phyloP scores from a whole-genome alignment of 2,888 invertebrate genomes.

The Trypoxylon attenuatum region DNA sequence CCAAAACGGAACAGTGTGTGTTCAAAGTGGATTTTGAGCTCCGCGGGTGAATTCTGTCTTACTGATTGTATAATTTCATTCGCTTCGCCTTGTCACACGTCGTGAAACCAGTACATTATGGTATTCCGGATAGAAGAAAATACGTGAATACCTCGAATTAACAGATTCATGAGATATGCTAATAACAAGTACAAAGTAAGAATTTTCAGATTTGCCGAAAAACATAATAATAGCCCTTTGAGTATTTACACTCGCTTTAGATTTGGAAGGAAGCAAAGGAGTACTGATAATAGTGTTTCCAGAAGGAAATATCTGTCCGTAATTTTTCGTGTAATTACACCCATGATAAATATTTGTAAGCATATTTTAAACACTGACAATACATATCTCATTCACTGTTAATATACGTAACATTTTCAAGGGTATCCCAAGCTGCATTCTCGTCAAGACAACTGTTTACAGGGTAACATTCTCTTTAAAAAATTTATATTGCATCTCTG shows the following conservation, averaged over 20 bases:
- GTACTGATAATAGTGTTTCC: background rate
- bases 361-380: slow-evolving; percentile 16
- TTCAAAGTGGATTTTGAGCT: no score
- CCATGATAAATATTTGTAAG: slow-evolving; percentile 14
- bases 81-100: background rate
- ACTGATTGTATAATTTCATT: background rate
- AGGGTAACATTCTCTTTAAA: slow-evolving; percentile 26
- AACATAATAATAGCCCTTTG: no score
- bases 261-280: background rate
- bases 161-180: slow-evolving; percentile 35
- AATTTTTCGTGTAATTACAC: slow-evolving; percentile 20
- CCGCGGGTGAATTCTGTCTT: no score
- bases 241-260: background rate
- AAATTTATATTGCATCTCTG: slow-evolving; percentile 31
- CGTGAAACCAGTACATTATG: background rate
- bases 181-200: background rate
- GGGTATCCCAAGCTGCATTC: slow-evolving; percentile 35
- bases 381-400: slow-evolving; percentile 35
- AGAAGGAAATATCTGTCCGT: background rate
- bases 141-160: slow-evolving; percentile 13
- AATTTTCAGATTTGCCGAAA: background rate
- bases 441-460: slow-evolving; percentile 30
- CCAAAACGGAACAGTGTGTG: no score
- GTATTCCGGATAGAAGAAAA: background rate
- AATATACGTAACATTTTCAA: slow-evolving; percentile 18